Base-by-base conservation (phyloP, 2,113 vertebrate genomes). In the Ranitomeya imitator region DNA sequence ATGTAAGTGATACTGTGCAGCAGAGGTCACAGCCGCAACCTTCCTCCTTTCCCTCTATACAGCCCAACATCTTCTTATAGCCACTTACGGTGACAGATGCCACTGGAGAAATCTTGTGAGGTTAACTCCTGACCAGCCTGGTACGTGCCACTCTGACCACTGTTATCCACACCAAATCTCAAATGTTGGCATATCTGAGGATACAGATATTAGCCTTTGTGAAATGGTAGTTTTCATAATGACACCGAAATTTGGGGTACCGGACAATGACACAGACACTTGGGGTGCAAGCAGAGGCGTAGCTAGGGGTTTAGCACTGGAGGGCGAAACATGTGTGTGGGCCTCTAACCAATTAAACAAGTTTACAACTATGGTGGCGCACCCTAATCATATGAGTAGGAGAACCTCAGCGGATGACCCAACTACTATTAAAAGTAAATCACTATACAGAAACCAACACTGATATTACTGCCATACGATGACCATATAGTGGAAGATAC, bases 1-100 rank as follows among this genome's bases (percentile, higher is more conserved):
- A 89, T 91, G 93, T 93, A 94, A 94, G 74, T 55, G 91, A 94
- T 93, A 93, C 89, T 89, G 91, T 89, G 87, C 90, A 93, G 91
- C 60, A 90, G 90, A 91, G 92, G 92, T 93, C 91, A 92, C 90
- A 89, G 91, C 89, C 90, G 82, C 91, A 92, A 94, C 93, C 93
- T 93, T 92, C 90, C 89, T 91, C 79, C 91, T 83, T 89, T 81
- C 89, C 92, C 92, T 90, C 87, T 90, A 84, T 92, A 90, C 91
- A 93, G 92, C 92, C 92, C 93, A 94, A 89, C 86, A 91, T 86
- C 76, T 84, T 93, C 90, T 91, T 92, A 90, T 92, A 86, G 86
- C 92, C 90, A 92, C 90, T 87, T 82, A 76, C 85, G 86, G 88
- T 83, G 92, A 83, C 91, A 90, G 84, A 90, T 92, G 91, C 89